A percentile compares a stretch with the other conserved stretches of the same genome.
Conservation (phyloP, 1,140 invertebrate species). For the Araneus ventricosus region DNA sequence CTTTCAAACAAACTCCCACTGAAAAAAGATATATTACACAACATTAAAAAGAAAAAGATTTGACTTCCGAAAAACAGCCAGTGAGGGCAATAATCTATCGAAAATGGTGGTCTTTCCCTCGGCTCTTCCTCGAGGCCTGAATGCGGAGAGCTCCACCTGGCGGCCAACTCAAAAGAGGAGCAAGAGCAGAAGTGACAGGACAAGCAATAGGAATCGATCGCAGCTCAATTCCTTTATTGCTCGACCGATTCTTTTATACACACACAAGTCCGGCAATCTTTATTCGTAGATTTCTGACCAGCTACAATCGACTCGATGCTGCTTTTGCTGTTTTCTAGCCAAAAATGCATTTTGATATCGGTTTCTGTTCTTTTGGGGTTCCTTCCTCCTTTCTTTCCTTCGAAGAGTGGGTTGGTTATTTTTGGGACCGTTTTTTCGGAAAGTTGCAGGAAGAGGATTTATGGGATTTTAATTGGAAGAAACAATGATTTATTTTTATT, state of each 20-base stretch:
- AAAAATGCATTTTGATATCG: not conserved
- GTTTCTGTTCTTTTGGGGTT: not conserved
- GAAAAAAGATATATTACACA: too few relatives aligned
- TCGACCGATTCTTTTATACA: slow-evolving; percentile 10
- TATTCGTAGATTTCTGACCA: not conserved
- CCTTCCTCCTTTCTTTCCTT: too few relatives aligned
- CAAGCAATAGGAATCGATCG: slow-evolving; percentile 38
- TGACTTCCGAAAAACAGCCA: not conserved
- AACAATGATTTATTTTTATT: too few relatives aligned
- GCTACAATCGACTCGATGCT: not conserved
- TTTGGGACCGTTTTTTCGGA: too few relatives aligned
- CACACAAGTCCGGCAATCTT: not conserved
- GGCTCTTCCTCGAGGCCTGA: slow-evolving; percentile 5
- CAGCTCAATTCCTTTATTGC: slow-evolving; percentile 44
- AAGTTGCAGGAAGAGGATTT: too few relatives aligned
- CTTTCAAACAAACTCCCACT: too few relatives aligned
- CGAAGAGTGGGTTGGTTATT: too few relatives aligned
- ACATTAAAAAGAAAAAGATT: not conserved
- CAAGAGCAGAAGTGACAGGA: slow-evolving; percentile 41
- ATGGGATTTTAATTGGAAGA: too few relatives aligned
- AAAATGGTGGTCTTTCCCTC: not conserved
- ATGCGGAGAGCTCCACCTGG: slow-evolving; percentile 33
- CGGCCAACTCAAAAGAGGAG: slow-evolving; percentile 56
- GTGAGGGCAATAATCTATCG: not conserved
- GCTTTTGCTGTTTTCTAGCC: not conserved